Evolutionary conservation across 30 jellyfish, hydroid and myxozoan species (phyloP).

Genomic region (Cassiopea andromeda): DNA sequence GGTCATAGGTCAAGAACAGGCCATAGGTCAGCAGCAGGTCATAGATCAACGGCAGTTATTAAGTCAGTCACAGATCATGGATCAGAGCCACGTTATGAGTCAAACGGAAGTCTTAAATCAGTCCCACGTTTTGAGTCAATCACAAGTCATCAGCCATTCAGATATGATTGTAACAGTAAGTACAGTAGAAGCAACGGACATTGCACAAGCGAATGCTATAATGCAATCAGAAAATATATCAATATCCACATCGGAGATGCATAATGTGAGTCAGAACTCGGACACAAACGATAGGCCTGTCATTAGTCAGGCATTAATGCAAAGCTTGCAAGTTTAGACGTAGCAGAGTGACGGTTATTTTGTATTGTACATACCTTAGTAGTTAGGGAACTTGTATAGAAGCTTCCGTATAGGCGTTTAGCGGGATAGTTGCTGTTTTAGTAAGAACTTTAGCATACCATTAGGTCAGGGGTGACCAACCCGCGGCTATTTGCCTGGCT

Average conservation of each 20-base stretch:
- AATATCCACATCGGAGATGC: slow-evolving; percentile 24
- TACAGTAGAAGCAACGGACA: slow-evolving; percentile 41
- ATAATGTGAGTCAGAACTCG: slow-evolving; percentile 32
- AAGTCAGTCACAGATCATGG: slow-evolving; percentile 6
- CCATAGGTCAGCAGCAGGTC: slow-evolving; percentile 31
- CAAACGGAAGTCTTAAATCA: slow-evolving; percentile 35
- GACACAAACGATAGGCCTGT: slow-evolving; percentile 48
- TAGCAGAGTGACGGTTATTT: not conserved
- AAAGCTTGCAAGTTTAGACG: slow-evolving; percentile 47
- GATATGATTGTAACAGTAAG: not conserved
- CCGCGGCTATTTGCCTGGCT: not conserved
- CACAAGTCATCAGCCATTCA: slow-evolving; percentile 47
- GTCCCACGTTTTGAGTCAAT: slow-evolving; percentile 22
- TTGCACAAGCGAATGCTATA: slow-evolving; percentile 58
- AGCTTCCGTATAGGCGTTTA: not conserved
- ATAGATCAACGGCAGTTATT: slow-evolving; percentile 13
- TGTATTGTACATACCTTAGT: not conserved
- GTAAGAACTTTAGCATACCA: not conserved
- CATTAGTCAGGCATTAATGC: slow-evolving; percentile 59
- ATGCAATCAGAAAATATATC: slow-evolving; percentile 33
- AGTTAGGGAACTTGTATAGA: not conserved
- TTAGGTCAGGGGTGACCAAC: too few relatives aligned
- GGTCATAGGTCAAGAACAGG: slow-evolving; percentile 24
- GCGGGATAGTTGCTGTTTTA: not conserved
- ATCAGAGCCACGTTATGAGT: slow-evolving; percentile 17